Conservation (phyloP, 2,113 vertebrate genomes). For the Lepisosteus oculatus region DNA sequence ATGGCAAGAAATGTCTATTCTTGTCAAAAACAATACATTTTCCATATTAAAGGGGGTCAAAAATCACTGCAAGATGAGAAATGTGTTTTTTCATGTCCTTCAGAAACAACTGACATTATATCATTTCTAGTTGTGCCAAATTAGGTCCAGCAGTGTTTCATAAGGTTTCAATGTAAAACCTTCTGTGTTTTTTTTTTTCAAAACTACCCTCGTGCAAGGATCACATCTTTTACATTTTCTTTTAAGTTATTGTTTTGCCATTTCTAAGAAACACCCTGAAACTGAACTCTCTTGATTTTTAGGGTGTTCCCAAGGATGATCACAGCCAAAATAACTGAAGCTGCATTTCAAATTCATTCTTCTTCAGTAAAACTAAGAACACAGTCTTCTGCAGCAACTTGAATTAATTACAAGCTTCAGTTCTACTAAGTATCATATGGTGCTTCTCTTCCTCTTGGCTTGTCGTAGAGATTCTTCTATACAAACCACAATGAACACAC, state of each 20-base stretch:
- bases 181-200: background rate
- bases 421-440: background rate
- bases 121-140: background rate
- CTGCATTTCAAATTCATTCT: conserved; percentile 6
- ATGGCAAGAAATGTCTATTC: too few species aligned
- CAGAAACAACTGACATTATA: background rate
- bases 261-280: conserved; percentile 32
- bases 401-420: background rate
- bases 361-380: conserved; percentile 1
- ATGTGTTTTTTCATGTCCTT: background rate
- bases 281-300: conserved; percentile 24
- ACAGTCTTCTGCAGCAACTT: conserved; percentile 1
- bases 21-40: too few species aligned
- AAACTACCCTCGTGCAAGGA: background rate
- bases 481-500: background rate
- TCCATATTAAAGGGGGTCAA: background rate
- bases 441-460: conserved; percentile 2
- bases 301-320: conserved; percentile 28
- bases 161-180: conserved; percentile 5
- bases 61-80: background rate
- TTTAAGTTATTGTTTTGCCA: conserved; percentile 37
- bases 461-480: background rate
- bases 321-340: conserved; percentile 18
- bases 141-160: background rate
- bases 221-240: conserved; percentile 9